phyloP scores from a whole-genome alignment of 2,113 vertebrate genomes.

The Platichthys flesus region DNA sequence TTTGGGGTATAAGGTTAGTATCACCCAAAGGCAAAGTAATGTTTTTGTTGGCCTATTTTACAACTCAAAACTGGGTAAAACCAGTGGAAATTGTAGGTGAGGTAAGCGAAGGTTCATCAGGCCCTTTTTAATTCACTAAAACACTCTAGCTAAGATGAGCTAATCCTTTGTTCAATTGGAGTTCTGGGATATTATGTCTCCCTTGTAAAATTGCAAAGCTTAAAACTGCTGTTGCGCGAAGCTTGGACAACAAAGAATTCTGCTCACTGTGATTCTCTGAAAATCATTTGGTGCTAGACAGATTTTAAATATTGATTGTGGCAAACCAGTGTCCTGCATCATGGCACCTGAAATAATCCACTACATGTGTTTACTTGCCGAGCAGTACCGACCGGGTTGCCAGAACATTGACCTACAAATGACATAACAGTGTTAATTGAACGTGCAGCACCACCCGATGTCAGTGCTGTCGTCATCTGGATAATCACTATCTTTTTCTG shows the following conservation, averaged over 20 bases:
- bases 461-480: slow-evolving; percentile 3
- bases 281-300: not conserved
- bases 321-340: not conserved
- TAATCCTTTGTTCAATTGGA: too few relatives aligned
- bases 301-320: slow-evolving; percentile 10
- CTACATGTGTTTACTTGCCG: not conserved
- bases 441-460: not conserved
- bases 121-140: too few relatives aligned
- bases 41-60: not conserved
- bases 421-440: not conserved
- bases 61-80: not conserved
- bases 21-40: not conserved
- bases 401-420: not conserved
- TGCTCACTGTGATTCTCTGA: not conserved
- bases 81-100: too few relatives aligned
- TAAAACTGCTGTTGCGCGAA: not conserved
- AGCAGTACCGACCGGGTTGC: not conserved
- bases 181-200: too few relatives aligned
- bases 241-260: too few relatives aligned
- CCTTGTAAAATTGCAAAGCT: not conserved
- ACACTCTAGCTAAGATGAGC: too few relatives aligned
- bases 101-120: too few relatives aligned
- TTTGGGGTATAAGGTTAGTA: not conserved
- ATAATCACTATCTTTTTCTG: not conserved
- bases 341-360: not conserved